Conservation (phyloP, 2,797 vertebrate genomes). For the Acanthurus tractus region DNA sequence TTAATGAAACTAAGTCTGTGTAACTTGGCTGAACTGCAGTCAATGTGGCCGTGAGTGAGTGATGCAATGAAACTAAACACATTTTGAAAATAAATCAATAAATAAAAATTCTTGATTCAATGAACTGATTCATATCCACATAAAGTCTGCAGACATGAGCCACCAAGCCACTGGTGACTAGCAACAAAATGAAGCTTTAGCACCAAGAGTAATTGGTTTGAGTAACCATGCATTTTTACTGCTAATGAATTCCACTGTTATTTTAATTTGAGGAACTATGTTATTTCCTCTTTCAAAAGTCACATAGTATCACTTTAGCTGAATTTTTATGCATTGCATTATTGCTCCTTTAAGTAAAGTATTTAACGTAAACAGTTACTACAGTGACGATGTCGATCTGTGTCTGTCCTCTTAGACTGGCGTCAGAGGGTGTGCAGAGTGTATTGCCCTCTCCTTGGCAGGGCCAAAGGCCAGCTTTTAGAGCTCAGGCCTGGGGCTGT, state of each 20-base stretch:
- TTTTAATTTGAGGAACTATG: neutral
- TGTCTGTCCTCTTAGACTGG: constrained; percentile 72
- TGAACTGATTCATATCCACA: too few relatives aligned
- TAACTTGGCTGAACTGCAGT: too few relatives aligned
- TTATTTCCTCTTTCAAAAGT: neutral
- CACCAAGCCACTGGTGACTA: neutral
- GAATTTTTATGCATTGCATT: neutral
- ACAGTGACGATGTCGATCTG: neutral
- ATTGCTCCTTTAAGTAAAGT: neutral
- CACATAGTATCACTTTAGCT: neutral
- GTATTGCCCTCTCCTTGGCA: constrained; percentile 60
- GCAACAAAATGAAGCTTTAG: neutral
- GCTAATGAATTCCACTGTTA: neutral
- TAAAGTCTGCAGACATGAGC: too few relatives aligned
- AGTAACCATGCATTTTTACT: neutral
- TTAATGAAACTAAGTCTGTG: too few relatives aligned
- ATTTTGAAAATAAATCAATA: too few relatives aligned
- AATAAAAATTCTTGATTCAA: too few relatives aligned
- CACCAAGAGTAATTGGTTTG: neutral
- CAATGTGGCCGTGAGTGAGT: too few relatives aligned
- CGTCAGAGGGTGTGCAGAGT: constrained; percentile 74
- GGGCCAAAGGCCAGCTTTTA: constrained; percentile 12
- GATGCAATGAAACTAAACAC: too few relatives aligned
- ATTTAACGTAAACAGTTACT: neutral
- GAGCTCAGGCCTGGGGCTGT: constrained; percentile 62